These are phyloP conservation scores for Phoebastria nigripes DNA, from an alignment of 2,797 vertebrate genomes.

Conservation along the genomic window DNA sequence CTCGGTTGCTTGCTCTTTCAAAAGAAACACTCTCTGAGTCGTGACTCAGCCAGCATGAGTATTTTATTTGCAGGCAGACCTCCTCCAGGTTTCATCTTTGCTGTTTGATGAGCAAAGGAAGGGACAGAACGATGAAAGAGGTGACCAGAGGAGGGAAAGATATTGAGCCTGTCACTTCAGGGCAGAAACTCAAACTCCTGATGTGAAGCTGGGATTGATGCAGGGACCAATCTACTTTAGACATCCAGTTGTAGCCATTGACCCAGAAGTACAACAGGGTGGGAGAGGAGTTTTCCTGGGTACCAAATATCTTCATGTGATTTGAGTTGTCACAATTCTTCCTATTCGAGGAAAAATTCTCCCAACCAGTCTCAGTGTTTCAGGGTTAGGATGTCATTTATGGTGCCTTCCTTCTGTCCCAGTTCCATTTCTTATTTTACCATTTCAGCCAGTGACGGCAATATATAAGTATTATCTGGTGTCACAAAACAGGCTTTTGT, in stretches of 20 bases:
- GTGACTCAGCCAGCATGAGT: not conserved
- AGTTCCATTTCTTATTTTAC: not conserved
- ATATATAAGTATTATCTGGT: not conserved
- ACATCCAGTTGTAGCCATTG: not conserved
- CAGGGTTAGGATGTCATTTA: not conserved
- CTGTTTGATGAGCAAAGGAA: not conserved
- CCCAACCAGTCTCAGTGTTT: not conserved
- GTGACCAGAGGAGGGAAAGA: not conserved
- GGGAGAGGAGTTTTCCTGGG: not conserved
- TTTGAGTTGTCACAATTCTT: not conserved
- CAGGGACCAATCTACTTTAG: not conserved
- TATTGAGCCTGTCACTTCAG: not conserved
- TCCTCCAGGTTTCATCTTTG: not conserved
- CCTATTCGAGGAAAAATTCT: not conserved
- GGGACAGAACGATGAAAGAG: not conserved
- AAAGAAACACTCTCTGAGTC: not conserved
- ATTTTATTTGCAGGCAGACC: not conserved
- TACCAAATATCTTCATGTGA: not conserved
- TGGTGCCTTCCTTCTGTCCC: not conserved
- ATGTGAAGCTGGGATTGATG: not conserved
- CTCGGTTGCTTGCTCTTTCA: not conserved
- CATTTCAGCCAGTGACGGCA: not conserved
- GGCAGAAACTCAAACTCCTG: not conserved
- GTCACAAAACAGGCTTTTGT: not conserved
- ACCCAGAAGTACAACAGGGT: not conserved